Base-by-base conservation (phyloP, 64 coral and sea anemone genomes). In the Montipora foliosa region DNA sequence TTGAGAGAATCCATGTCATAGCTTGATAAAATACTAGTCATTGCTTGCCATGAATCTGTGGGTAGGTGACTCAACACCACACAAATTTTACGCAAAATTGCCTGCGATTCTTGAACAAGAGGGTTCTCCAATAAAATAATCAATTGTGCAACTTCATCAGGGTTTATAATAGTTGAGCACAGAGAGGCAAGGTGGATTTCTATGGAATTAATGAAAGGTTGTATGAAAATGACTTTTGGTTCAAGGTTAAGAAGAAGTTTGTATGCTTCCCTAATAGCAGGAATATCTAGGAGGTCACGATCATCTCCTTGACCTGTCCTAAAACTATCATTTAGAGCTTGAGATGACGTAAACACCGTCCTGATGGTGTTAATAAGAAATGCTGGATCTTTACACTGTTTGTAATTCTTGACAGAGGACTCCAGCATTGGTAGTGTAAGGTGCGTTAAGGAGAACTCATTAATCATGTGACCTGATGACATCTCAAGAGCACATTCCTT, bases 271-370 rank as follows among this genome's bases (percentile, higher is more conserved):
- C 75, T 79, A 0, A 96, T 92, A 50, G 98, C 92, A 71, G 50
- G 1, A 44, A 99, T 19, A 77, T 99, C 98, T 21, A 96, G 98
- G 5, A 64, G 44, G 87, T 93, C 72, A 53, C 49, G 24, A 48
- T 61, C 47, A 77, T 78, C 64, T 15, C 67, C 69, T 58, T 59
- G 70, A 50, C 76, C 79, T 58, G 83, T 80, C 45, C 77, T 94
- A 50, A 99, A 99, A 78, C 98, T 99, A 2, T 96, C 95, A 99
- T 99, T 99, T 7, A 99, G 82, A 68, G 98, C 98, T 89, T 99
- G 84, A 48, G 91, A 85, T 74, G 89, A 90, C 57, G 95, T 89
- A 68, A 99, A 99, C 14, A 99, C 98, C 68, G 98, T 99, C 80
- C 98, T 82, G 88, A 99, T 95, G n/a, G 98, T 99, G 37, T 99